phyloP scores from a whole-genome alignment of 1,140 invertebrate species.

The Drosophila gunungcola region DNA sequence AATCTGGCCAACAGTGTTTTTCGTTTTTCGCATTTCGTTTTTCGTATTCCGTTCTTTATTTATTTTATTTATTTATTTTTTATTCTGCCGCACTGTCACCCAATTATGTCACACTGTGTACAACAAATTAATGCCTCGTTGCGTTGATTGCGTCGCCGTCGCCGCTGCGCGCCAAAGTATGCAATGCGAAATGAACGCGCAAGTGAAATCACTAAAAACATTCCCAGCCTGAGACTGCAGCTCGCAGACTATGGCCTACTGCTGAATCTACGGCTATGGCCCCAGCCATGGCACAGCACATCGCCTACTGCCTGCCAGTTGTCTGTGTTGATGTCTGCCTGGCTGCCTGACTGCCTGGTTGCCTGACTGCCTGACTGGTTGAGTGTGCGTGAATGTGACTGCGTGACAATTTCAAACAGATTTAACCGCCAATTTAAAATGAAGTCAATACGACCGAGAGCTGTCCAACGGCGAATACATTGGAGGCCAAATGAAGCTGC shows the following conservation, averaged over 20 bases:
- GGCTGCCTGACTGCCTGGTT: slow-evolving; percentile 22
- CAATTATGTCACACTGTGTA: slow-evolving; percentile 83
- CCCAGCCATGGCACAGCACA: slow-evolving; percentile 9
- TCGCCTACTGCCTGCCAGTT: slow-evolving; percentile 21
- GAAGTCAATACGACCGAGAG: slow-evolving; percentile 77
- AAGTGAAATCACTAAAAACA: slow-evolving; percentile 81
- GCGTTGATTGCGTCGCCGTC: slow-evolving; percentile 76
- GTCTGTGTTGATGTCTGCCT: slow-evolving; percentile 44
- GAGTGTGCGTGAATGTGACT: slow-evolving; percentile 65
- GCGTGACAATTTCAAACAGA: slow-evolving; percentile 83
- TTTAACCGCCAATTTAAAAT: slow-evolving; percentile 84
- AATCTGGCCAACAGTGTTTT: slow-evolving; percentile 65
- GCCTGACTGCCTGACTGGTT: slow-evolving; percentile 28
- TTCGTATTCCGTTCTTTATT: slow-evolving; percentile 8
- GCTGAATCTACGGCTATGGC: slow-evolving; percentile 1
- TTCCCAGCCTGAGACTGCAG: slow-evolving; percentile 42
- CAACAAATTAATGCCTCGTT: slow-evolving; percentile 84
- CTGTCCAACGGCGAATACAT: slow-evolving; percentile 26
- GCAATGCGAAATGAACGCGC: slow-evolving; percentile 64
- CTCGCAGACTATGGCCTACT: slow-evolving; percentile 14
- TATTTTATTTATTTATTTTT: slow-evolving; percentile 57
- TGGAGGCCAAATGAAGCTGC: slow-evolving; percentile 1
- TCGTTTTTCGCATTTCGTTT: slow-evolving; percentile 16
- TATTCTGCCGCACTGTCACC: slow-evolving; percentile 80
- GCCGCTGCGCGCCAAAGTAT: slow-evolving; percentile 71